Percentiles rank a stretch among this genome's conserved stretches.
phyloP scores from a whole-genome alignment of 2,888 invertebrate genomes.

The Mechanitis mazaeus region DNA sequence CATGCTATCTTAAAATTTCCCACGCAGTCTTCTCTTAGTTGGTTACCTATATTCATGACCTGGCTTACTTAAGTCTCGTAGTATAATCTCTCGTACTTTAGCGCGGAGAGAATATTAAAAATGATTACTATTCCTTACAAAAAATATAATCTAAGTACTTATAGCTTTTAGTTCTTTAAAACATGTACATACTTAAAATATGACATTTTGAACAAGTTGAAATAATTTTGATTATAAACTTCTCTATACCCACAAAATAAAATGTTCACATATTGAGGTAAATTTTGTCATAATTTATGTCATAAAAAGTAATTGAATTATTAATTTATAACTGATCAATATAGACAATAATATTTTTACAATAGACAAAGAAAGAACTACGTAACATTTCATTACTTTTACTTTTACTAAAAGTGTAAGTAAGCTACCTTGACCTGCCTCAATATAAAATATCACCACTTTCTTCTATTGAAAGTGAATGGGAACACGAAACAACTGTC shows the following conservation, averaged over 20 bases:
- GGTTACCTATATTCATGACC: constrained; percentile 29
- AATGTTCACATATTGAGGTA: too few species aligned
- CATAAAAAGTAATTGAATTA: too few species aligned
- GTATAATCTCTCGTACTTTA: constrained; percentile 12
- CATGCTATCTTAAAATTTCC: constrained; percentile 27
- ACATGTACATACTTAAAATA: too few species aligned
- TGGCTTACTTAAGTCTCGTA: constrained; percentile 20
- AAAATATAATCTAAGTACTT: too few species aligned
- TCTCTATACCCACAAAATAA: too few species aligned
- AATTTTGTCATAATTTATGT: too few species aligned
- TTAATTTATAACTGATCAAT: too few species aligned
- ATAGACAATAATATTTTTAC: too few species aligned
- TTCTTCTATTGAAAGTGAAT: constrained; percentile 23
- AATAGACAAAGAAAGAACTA: constrained; percentile 3
- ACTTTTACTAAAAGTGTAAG: constrained; percentile 55
- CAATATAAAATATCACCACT: constrained; percentile 40
- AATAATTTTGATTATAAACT: too few species aligned
- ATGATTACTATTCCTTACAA: too few species aligned
- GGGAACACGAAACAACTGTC: constrained; percentile 4
- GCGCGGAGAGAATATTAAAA: background rate
- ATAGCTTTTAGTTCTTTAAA: too few species aligned
- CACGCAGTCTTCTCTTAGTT: constrained; percentile 28
- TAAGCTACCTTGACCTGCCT: constrained; percentile 45
- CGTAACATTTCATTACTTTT: constrained; percentile 43
- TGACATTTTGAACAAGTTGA: too few species aligned